Evolutionary conservation across 1,140 invertebrate genomes (phyloP), one percentile per base, ranked within the genome.

Genomic region (Trachymyrmex cornetzi): DNA sequence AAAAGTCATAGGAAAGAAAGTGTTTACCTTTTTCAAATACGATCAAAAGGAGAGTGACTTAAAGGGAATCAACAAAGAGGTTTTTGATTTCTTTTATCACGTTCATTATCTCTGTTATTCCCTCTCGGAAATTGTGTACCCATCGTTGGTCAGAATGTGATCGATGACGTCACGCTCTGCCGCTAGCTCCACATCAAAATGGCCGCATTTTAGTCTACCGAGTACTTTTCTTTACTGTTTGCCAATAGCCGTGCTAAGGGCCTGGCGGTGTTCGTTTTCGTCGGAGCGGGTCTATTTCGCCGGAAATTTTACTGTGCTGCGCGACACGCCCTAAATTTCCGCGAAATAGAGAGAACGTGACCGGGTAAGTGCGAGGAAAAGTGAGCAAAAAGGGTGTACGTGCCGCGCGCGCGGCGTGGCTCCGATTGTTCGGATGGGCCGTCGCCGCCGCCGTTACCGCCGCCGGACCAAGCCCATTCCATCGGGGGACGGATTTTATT

Each of bases 171-270:
- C 77, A 81, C 30, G 1, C 53, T 57, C 14, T 12, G n/a, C 64
- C 77, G 64, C 69, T 34, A 90, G 89, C 61, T 67, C 84, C 92
- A 93, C 91, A 94, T 91, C 92, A 95, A 95, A 95, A 95, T 95
- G 94, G 94, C 94, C 93, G 94, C 94, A 94, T 94, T 94, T 95
- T 94, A 95, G 93, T 94, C 92, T 93, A 89, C 92, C 93, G 89
- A 91, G 88, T 92, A 88, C 86, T 94, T 94, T 94, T 95, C 94
- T 95, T 94, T 94, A 92, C 91, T 95, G 94, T 95, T 94, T 94
- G 94, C 93, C 93, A 95, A 93, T 93, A 87, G 91, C 90, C 88
- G 92, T 93, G 79, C 80, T 79, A 91, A 91, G 89, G 92, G 93
- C 92, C 90, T 93, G 92, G 89, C 89, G 92, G 91, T 92, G 91